Percentiles rank a stretch among this genome's conserved stretches.
These are phyloP conservation scores for Catharus minimus DNA, from an alignment of 2,113 vertebrate genomes.

Conservation along the genomic window DNA sequence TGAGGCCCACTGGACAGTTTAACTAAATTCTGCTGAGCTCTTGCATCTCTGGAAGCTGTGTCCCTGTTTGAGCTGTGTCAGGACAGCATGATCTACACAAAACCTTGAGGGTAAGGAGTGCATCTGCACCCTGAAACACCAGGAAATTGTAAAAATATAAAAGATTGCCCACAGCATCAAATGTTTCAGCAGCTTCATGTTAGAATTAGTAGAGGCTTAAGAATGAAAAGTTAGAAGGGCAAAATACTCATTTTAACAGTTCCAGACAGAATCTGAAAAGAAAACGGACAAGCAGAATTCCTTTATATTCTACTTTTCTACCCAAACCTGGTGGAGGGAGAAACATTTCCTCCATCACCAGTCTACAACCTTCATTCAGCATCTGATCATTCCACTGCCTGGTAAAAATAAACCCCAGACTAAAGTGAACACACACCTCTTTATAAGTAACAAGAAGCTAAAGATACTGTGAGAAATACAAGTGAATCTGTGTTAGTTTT, in stretches of 20 bases:
- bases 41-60: not conserved
- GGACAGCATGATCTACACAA: not conserved
- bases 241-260: slow-evolving; percentile 34
- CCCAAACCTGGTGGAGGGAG: slow-evolving; percentile 73
- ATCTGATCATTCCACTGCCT: slow-evolving; percentile 80
- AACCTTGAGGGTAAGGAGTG: not conserved
- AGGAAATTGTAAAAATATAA: not conserved
- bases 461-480: not conserved
- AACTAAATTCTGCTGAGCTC: not conserved
- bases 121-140: not conserved
- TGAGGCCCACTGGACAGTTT: not conserved
- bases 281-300: slow-evolving; percentile 81
- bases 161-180: not conserved
- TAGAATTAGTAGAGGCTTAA: not conserved
- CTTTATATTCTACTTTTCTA: slow-evolving; percentile 82
- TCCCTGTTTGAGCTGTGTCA: not conserved
- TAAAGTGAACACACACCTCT: not conserved
- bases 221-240: not conserved
- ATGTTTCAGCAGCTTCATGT: not conserved
- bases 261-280: slow-evolving; percentile 87
- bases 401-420: not conserved
- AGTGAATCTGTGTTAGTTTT: not conserved
- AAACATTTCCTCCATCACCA: slow-evolving; percentile 80
- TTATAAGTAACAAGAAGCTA: not conserved
- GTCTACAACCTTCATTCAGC: slow-evolving; percentile 74